Evolutionary conservation across 2,888 invertebrate genomes (phyloP), one percentile per base, ranked within the genome.

Genomic region (Scaptomyza flava): DNA sequence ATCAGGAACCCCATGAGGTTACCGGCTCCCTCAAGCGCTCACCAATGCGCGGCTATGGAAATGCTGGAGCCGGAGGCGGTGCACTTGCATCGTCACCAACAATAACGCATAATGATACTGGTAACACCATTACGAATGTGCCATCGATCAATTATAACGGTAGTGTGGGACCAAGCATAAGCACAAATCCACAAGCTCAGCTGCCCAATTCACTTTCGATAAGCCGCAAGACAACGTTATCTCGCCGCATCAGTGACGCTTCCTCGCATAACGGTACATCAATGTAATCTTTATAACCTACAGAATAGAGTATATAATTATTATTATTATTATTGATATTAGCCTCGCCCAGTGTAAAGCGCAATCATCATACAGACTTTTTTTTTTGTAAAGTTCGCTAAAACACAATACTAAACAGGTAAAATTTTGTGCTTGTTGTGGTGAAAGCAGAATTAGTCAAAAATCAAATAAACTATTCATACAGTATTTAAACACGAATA

Each of bases 1-100:
- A 93, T 70, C 93, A 93, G 69, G 92, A 93, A 66, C 93, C 93
- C 1, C 92, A 92, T 62, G 91, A 92, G 79, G 89, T 92, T 2
- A 79, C 91, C n/a, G 90, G 90, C 3, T 90, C 91, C 9, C 69
- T 92, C 41, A 87, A 90, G 43, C 88, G 91, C n/a, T 84, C 89
- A 4, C 91, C 91, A 64, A 90, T 92, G 63, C 93, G 96, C 34
- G 48, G 20, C 20, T 38, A 38, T 8, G 31, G 31, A 31, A 2
- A 11, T 31, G 47, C 33, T 8, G 20, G 31, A 3, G 17, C 3
- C 6, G 47, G 46, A 17, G 14, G 11, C 14, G 30, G 17, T 20
- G 96, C 96, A 0, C 92, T 95, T 23, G 96, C 96, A 0, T 96
- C 96, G 6, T 96, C 97, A 0, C 96, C 96, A 0, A 23, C 96